Conservation (phyloP, 2,888 invertebrate species). For the Thymelicus sylvestris region DNA sequence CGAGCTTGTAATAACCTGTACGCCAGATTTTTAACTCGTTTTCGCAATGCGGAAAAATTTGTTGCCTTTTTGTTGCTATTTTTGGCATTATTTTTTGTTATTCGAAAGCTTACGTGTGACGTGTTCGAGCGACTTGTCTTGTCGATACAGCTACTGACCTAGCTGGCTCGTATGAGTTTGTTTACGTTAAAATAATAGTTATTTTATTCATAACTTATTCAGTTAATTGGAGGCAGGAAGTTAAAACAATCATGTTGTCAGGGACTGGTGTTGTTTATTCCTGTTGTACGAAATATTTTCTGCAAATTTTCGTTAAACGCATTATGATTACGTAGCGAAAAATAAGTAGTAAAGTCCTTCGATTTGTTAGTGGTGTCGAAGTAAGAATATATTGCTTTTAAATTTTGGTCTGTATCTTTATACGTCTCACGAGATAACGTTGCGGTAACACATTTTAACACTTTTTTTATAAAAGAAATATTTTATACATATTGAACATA, state of each 20-base stretch:
- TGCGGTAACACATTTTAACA: too few relatives aligned
- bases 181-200: background rate
- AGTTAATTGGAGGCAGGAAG: background rate
- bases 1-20: slow-evolving; percentile 38
- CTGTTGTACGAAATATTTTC: too few relatives aligned
- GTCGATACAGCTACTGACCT: too few relatives aligned
- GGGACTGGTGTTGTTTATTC: background rate
- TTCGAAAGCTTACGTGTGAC: slow-evolving; percentile 4
- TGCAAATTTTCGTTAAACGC: too few relatives aligned
- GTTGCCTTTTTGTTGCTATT: slow-evolving; percentile 26
- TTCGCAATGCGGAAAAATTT: slow-evolving; percentile 34
- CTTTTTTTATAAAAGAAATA: too few relatives aligned
- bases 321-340: too few relatives aligned
- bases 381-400: too few relatives aligned
- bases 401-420: too few relatives aligned
- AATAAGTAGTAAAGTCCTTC: too few relatives aligned
- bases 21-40: slow-evolving; percentile 30
- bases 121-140: background rate
- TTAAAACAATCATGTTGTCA: background rate
- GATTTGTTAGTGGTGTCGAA: too few relatives aligned
- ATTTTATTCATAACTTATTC: background rate
- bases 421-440: too few relatives aligned
- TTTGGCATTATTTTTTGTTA: slow-evolving; percentile 11
- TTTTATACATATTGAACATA: too few relatives aligned
- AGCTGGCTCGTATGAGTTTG: background rate